Conservation (phyloP, 2,797 vertebrate genomes). For the Acrossocheilus wenchowensis region DNA sequence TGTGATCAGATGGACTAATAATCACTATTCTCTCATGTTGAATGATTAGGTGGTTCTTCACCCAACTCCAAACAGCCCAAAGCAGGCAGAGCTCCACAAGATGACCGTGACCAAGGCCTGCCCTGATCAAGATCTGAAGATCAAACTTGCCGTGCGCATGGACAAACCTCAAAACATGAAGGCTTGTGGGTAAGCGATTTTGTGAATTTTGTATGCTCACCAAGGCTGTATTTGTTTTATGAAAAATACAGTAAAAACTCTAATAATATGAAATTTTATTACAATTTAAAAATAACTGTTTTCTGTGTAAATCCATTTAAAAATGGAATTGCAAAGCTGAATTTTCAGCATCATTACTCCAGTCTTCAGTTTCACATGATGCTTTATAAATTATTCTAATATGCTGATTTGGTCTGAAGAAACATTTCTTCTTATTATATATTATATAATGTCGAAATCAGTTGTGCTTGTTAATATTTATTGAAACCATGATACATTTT, state of each 20-base stretch:
- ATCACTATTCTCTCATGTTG: conserved; percentile 39
- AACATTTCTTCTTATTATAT: background rate
- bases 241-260: background rate
- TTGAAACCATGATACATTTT: background rate
- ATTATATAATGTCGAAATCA: too few species aligned
- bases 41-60: conserved; percentile 92
- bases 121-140: conserved; percentile 96
- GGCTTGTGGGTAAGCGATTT: conserved; percentile 91
- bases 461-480: too few species aligned
- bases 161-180: conserved; percentile 99
- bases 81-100: conserved; percentile 98
- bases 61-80: conserved; percentile 97
- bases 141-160: conserved; percentile 98
- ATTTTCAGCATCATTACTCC: background rate
- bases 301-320: background rate
- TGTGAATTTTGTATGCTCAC: background rate
- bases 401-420: background rate
- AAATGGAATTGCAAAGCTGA: background rate
- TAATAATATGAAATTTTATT: background rate
- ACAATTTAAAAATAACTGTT: background rate
- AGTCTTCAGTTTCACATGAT: background rate
- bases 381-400: background rate
- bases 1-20: background rate
- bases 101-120: conserved; percentile 99
- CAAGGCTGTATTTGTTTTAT: background rate